Percentiles rank a stretch among this genome's conserved stretches.
Evolutionary conservation across 1,140 invertebrate genomes (phyloP).

Genomic region (Cyphomyrmex costatus): DNA sequence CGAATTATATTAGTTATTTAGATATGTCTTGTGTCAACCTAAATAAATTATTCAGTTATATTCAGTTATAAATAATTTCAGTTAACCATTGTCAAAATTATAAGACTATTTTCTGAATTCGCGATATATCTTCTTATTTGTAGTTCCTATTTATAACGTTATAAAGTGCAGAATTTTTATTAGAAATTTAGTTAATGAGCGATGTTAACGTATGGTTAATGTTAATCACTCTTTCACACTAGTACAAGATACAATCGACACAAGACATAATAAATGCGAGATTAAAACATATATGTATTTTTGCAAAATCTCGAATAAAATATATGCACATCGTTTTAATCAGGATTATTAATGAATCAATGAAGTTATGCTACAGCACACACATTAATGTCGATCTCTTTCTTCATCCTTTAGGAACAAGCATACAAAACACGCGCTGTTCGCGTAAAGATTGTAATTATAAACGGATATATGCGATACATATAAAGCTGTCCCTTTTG

Average conservation of each 20-base stretch:
- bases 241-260: constrained; percentile 52
- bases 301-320: constrained; percentile 34
- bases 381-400: constrained; percentile 65
- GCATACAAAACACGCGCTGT: constrained; percentile 18
- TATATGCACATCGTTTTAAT: constrained; percentile 22
- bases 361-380: constrained; percentile 43
- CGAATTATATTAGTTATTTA: background rate
- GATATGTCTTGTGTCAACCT: background rate
- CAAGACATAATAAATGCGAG: constrained; percentile 16
- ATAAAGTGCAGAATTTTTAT: constrained; percentile 42
- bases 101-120: background rate
- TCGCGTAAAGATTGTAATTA: constrained; percentile 7
- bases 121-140: background rate
- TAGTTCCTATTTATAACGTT: background rate
- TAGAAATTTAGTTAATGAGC: constrained; percentile 72
- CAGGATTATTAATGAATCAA: constrained; percentile 25
- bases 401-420: constrained; percentile 67
- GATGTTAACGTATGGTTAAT: constrained; percentile 68
- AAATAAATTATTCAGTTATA: constrained; percentile 20
- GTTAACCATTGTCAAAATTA: background rate
- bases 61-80: background rate
- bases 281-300: constrained; percentile 23
- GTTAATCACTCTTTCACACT: constrained; percentile 69
- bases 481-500: constrained; percentile 10
- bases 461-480: background rate